These are phyloP conservation scores for Lanius collurio DNA, from an alignment of 2,113 vertebrate species.

Conservation along the genomic window DNA sequence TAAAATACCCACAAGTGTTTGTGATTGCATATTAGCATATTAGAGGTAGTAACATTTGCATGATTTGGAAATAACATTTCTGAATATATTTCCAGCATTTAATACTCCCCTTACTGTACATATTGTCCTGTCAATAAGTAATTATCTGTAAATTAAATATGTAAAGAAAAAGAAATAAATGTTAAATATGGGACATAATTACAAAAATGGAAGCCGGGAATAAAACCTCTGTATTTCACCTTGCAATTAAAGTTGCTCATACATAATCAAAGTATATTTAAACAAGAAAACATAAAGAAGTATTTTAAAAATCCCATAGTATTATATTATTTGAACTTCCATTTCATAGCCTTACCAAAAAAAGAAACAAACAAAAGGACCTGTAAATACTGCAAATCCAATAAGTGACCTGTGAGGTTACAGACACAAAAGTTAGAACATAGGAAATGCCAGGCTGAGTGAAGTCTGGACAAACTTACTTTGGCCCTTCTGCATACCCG, in stretches of 20 bases:
- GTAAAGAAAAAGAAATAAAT: neutral
- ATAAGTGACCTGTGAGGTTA: neutral
- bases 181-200: neutral
- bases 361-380: neutral
- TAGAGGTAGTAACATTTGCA: neutral
- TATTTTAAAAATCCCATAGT: neutral
- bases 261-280: neutral
- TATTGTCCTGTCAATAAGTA: neutral
- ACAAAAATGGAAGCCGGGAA: neutral
- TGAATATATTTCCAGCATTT: neutral
- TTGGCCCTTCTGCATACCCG: neutral
- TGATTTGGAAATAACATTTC: neutral
- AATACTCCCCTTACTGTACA: neutral
- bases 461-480: neutral
- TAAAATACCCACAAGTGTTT: neutral
- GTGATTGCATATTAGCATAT: neutral
- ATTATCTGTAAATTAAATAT: neutral
- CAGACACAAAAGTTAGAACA: neutral
- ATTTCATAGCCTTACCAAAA: neutral
- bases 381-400: neutral
- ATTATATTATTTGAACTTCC: neutral
- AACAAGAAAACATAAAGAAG: neutral
- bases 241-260: neutral
- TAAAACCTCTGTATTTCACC: neutral
- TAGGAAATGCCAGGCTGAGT: neutral